Evolutionary conservation across 2,113 vertebrate genomes (phyloP).

Genomic region (Limnothrissa miodon): DNA sequence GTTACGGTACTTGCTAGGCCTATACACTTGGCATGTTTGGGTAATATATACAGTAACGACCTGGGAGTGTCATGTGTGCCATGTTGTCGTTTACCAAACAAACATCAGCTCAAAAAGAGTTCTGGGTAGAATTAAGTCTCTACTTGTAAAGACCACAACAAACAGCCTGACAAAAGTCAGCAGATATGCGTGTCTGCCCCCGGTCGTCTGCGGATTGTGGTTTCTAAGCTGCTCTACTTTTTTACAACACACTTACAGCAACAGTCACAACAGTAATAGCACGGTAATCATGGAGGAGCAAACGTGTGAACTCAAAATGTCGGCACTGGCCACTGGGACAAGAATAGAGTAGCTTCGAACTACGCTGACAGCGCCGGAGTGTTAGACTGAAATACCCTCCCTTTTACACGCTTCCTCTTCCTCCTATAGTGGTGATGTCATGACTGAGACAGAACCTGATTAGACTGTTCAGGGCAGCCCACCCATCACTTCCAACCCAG

Average conservation of each 20-base stretch:
- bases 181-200: neutral
- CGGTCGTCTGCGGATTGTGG: neutral
- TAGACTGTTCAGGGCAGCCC: constrained; percentile 61
- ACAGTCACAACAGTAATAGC: constrained; percentile 12
- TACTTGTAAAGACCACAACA: neutral
- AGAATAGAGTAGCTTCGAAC: constrained; percentile 31
- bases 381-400: neutral
- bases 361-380: constrained; percentile 20
- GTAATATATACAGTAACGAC: neutral
- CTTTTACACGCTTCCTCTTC: neutral
- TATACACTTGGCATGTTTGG: neutral
- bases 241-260: constrained; percentile 13
- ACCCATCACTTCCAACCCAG: constrained; percentile 16
- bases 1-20: neutral
- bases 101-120: neutral
- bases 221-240: neutral
- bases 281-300: neutral
- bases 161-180: neutral
- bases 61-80: neutral
- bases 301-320: neutral
- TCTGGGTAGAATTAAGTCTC: constrained; percentile 13
- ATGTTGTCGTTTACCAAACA: neutral
- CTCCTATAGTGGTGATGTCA: constrained; percentile 54
- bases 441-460: constrained; percentile 23
- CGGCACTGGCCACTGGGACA: neutral